Conservation (phyloP, 2,797 vertebrate species). For the Momotus momota region DNA sequence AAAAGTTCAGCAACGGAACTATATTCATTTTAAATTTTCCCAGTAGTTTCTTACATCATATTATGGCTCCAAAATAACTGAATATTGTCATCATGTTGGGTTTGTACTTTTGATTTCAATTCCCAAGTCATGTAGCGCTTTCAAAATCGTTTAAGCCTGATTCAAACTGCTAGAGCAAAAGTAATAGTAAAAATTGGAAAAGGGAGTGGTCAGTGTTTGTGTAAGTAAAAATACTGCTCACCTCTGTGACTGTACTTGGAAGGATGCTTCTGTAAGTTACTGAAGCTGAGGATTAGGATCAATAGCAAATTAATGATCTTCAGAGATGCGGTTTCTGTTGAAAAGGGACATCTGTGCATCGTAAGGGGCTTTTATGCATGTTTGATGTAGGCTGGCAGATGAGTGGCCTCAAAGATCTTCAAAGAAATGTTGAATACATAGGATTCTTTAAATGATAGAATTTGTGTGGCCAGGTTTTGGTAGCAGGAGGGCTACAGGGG, state of each 20-base stretch:
- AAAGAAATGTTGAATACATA: neutral
- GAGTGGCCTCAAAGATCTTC: neutral
- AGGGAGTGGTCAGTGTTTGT: neutral
- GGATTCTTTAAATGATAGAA: neutral
- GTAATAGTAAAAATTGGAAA: neutral
- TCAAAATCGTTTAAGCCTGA: neutral
- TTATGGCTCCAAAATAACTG: neutral
- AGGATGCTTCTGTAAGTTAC: neutral
- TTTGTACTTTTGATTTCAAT: conserved; percentile 34
- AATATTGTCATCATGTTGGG: conserved; percentile 9
- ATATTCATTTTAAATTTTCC: neutral
- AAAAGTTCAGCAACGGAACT: neutral
- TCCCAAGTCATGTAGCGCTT: neutral
- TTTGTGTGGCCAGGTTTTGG: neutral
- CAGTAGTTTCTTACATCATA: conserved; percentile 6
- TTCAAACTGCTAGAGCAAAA: neutral
- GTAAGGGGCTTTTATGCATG: too few species aligned
- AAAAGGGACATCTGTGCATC: neutral
- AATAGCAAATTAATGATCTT: neutral
- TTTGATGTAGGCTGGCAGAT: neutral
- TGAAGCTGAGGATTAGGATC: neutral
- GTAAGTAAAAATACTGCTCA: neutral
- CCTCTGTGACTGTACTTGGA: neutral
- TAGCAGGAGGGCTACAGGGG: too few species aligned
- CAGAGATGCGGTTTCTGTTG: neutral